Base-by-base conservation (phyloP, 2,888 invertebrate species). In the Incurvaria masculella region DNA sequence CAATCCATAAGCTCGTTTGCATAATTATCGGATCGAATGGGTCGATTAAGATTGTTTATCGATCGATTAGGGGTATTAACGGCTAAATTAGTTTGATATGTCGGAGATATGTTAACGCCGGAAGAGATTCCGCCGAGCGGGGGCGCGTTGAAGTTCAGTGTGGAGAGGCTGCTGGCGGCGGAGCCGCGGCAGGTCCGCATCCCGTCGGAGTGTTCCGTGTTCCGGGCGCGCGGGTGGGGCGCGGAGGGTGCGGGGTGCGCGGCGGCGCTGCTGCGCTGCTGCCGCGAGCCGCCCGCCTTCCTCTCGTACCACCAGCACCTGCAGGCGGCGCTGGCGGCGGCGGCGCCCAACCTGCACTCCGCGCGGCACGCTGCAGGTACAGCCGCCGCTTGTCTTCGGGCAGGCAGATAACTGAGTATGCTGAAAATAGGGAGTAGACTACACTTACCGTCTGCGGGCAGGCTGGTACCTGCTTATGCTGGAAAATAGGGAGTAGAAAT, bases 141-240 rank as follows among this genome's bases (percentile, higher is more conserved):
- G 8, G 11, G 11, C 33, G 23, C 10, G 23, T 64, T 85, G 53
- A 88, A 87, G 72, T 88, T 88, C 61, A 87, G 88, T 58, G 84
- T 88, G 52, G 88, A 88, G 59, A 79, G 85, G 59, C 83, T 88
- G 55, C 63, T 88, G 48, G 82, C 85, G 14, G 76, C 69, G 49
- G 81, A 80, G 21, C 45, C 14, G 49, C 48, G 44, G 46, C 44
- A 4, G 11, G 52, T 54, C 26, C 51, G 53, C 18, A 33, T 33
- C 4, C 33, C 33, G 16, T 26, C 52, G 2, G 46, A 48, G 19
- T 48, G 61, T 21, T 53, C 60, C 16, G 64, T 66, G 39, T 48
- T 16, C 51, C 48, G 45, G 45, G 44, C 8, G 11, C 52, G 54
- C 50, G 53, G 17, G 68, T 69, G 55, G 70, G 72, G 61, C 65